Percentiles rank a stretch among this genome's conserved stretches.
Evolutionary conservation across 2,113 vertebrate genomes (phyloP).

Genomic region (Mesitornis unicolor): DNA sequence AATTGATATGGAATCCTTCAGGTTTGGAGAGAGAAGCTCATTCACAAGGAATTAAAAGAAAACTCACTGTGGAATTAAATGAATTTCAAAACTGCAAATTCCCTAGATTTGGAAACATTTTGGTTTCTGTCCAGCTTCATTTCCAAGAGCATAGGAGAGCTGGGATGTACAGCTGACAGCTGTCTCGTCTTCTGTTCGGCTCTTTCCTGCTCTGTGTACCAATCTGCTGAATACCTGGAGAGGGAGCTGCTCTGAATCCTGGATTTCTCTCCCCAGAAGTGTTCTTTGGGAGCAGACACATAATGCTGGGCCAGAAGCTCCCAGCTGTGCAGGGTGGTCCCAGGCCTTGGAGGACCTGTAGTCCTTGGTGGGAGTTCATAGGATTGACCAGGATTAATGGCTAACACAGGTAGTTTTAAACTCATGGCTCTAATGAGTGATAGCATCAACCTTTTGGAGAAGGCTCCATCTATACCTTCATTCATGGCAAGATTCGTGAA

Average conservation of each 20-base stretch:
- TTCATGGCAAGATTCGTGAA: fast-evolving
- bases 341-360: neutral
- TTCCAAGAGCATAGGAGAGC: neutral
- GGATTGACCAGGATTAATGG: neutral
- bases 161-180: constrained; percentile 50
- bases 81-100: constrained; percentile 34
- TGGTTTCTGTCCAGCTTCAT: constrained; percentile 46
- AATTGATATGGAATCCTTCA: constrained; percentile 35
- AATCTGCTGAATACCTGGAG: neutral
- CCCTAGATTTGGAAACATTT: constrained; percentile 40
- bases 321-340: neutral
- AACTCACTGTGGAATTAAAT: constrained; percentile 23
- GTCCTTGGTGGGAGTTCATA: neutral
- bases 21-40: constrained; percentile 43
- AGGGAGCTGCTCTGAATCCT: neutral
- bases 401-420: neutral
- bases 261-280: neutral
- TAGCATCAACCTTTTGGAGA: neutral
- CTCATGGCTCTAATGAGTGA: neutral
- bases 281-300: neutral
- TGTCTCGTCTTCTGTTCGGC: constrained; percentile 27
- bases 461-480: neutral
- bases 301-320: neutral
- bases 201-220: neutral
- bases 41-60: constrained; percentile 32